These are phyloP conservation scores for Chinchilla lanigera DNA, from an alignment of 2,113 vertebrate genomes.

Conservation along the genomic window DNA sequence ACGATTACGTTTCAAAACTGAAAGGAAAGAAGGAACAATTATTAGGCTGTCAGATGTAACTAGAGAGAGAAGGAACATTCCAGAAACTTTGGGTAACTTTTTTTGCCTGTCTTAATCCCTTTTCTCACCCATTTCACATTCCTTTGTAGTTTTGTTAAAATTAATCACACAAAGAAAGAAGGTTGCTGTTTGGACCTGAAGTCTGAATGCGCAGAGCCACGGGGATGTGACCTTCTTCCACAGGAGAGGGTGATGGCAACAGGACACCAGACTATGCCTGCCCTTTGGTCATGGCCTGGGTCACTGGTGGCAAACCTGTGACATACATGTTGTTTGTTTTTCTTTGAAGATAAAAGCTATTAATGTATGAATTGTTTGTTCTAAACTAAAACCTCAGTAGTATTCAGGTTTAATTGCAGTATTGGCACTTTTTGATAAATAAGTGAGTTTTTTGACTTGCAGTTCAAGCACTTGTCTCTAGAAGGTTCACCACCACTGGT, in stretches of 20 bases:
- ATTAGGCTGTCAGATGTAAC: conserved; percentile 94
- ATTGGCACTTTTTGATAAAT: neutral
- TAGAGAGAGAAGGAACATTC: conserved; percentile 95
- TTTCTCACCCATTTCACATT: neutral
- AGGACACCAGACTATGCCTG: neutral
- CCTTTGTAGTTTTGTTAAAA: fast-evolving
- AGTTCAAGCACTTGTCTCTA: neutral
- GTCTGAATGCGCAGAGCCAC: neutral
- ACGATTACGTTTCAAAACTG: conserved; percentile 96
- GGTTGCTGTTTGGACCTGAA: neutral
- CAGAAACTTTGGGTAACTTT: conserved; percentile 95
- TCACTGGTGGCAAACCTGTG: neutral
- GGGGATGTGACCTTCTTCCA: neutral
- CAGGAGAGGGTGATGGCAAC: no score
- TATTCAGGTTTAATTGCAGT: neutral
- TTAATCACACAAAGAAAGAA: neutral
- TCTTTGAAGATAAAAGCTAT: neutral
- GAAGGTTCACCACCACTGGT: neutral
- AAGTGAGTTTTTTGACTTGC: neutral
- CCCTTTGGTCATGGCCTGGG: neutral
- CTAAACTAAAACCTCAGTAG: neutral
- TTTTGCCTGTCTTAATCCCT: conserved; percentile 39
- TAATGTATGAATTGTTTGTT: neutral
- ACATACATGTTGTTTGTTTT: neutral
- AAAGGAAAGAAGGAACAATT: conserved; percentile 95